phyloP scores from a whole-genome alignment of 2,797 vertebrate genomes.

The Chaetodon trifasciatus region DNA sequence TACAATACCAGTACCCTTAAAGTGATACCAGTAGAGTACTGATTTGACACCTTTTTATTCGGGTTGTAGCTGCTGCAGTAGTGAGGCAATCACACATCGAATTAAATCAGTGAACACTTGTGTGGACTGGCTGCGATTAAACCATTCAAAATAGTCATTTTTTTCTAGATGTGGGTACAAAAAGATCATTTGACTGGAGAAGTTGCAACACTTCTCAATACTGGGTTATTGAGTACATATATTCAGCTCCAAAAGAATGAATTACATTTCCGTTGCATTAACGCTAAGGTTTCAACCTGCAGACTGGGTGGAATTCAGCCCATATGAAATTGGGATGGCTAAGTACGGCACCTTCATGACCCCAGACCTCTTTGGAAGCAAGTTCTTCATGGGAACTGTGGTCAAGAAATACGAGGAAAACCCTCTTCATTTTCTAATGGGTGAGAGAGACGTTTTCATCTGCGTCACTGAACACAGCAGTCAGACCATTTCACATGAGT shows the following conservation, averaged over 20 bases:
- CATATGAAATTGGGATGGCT: slow-evolving; percentile 98
- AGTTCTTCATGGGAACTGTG: slow-evolving; percentile 98
- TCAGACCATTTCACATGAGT: neutral
- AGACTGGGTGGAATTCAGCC: slow-evolving; percentile 99
- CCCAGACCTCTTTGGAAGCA: slow-evolving; percentile 96
- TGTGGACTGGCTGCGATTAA: too few relatives aligned
- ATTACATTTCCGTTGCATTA: neutral
- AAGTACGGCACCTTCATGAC: slow-evolving; percentile 99
- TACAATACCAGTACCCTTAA: too few relatives aligned
- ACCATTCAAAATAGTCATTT: too few relatives aligned
- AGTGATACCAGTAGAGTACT: too few relatives aligned
- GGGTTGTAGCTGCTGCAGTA: too few relatives aligned
- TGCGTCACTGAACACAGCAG: neutral
- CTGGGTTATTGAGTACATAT: too few relatives aligned
- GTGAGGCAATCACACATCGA: too few relatives aligned
- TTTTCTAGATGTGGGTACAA: too few relatives aligned
- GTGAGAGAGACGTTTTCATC: slow-evolving; percentile 77
- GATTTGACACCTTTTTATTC: too few relatives aligned
- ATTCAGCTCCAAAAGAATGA: neutral
- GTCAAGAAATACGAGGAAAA: slow-evolving; percentile 95
- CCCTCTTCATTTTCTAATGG: slow-evolving; percentile 98
- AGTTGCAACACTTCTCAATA: too few relatives aligned
- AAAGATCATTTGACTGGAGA: too few relatives aligned
- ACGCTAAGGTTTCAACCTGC: slow-evolving; percentile 61
- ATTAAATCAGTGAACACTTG: too few relatives aligned